Base-by-base conservation (phyloP, 2,797 vertebrate species). In the Allobates femoralis region DNA sequence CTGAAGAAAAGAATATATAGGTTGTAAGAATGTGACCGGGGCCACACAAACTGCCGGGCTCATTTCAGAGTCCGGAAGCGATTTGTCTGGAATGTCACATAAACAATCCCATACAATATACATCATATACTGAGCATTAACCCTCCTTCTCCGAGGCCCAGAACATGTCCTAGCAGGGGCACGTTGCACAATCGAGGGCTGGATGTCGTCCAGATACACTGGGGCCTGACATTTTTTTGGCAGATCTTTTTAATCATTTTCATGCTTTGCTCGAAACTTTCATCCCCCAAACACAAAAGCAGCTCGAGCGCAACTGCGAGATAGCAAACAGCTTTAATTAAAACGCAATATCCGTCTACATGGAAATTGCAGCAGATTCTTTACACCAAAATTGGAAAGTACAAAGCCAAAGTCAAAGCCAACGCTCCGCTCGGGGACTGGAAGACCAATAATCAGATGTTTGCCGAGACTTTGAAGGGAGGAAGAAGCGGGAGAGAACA, bases 161-260 rank as follows among this genome's bases (percentile, higher is more conserved):
- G 55, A 60, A 75, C 85, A 87, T 74, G 81, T 86, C 88, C 71
- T n/a, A 75, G 78, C 73, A 77, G 76, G 55, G 74, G 41, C 78
- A 69, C 67, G 66, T 88, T 87, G 71, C 87, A 74, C 64, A 88
- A 86, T 32, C 76, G 30, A 81, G 73, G 28, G 75, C 12, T 88
- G 84, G 83, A 86, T 64, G 32, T 30, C 55, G 67, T 60, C 73
- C 77, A 84, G 81, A 77, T 87, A 86, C 69, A 69, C 81, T 73
- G 78, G 79, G 78, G 67, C 66, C 62, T 51, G 46, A 73, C 71
- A 81, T 88, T 88, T 78, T n/a, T 84, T 88, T 87, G 88, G 89
- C 88, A 89, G 89, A 89, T 80, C 83, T 34, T 79, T 60, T 55
- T 89, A 88, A 91, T 90, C 87, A 90, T 85, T 89, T 88, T 78